Base-by-base conservation (phyloP, 2,797 vertebrate species). In the Toxotes lorentzi region DNA sequence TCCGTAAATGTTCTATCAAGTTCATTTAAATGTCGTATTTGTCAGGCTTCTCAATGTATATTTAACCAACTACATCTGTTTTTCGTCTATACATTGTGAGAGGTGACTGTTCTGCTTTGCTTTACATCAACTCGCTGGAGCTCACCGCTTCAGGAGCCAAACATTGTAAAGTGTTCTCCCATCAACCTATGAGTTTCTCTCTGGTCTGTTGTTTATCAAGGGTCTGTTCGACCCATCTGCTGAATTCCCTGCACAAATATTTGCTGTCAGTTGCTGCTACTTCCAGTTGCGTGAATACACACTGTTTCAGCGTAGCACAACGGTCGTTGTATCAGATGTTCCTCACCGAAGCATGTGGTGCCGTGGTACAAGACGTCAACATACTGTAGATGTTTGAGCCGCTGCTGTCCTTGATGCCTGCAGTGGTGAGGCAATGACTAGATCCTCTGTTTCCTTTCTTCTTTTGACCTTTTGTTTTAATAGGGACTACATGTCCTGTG, bases 161-260 rank as follows among this genome's bases (percentile, higher is more conserved):
- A 43, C 24, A 34, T 30, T 62, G 41, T 54, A 27, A 81, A 57
- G 34, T 51, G 64, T 81, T 78, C 72, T 73, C 57, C 45, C 45
- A 35, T 77, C 62, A 50, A 51, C 58, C 32, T 16, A 48, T 19
- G 32, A 60, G 16, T 60, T 65, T 66, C 47, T 71, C 70, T 51
- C n/a, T 43, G 35, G 54, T 79, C 57, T 69, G 64, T 60, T 70
- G 75, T 82, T 68, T 59, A 47, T 85, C 59, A n/a, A 34, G 38
- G 12, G 54, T 80, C 40, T 59, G 64, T 72, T 65, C n/a, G 21
- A 78, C 69, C 30, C 70, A 77, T 79, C 66, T 74, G 78, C 73
- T 62, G 60, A 78, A 69, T 59, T 78, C 62, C 68, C 68, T 65
- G n/a, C 54, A 69, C 57, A 84, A 84, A 78, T 74, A 90, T 87